Percentiles rank a stretch among this genome's conserved stretches.
phyloP scores from a whole-genome alignment of 2,888 invertebrate genomes.

The Amblyteles armatorius region DNA sequence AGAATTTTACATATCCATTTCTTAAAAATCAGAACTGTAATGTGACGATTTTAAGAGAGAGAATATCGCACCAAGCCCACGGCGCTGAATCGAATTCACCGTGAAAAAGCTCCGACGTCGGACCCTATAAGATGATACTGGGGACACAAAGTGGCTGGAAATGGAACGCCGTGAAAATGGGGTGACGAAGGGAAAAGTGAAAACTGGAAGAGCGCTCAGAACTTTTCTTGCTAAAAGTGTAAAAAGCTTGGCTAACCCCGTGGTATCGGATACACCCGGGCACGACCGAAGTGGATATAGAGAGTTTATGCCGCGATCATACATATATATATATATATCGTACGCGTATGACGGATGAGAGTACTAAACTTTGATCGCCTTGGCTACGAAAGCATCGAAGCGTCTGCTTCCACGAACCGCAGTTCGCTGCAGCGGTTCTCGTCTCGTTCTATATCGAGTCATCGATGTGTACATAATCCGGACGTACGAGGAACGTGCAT shows the following conservation, averaged over 20 bases:
- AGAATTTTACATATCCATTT: neutral
- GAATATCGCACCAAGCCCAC: neutral
- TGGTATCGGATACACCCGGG: slow-evolving; percentile 32
- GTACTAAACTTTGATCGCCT: slow-evolving; percentile 62
- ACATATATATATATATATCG: slow-evolving; percentile 20
- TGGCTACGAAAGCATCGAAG: slow-evolving; percentile 47
- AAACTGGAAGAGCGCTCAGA: slow-evolving; percentile 16
- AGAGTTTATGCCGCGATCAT: slow-evolving; percentile 39
- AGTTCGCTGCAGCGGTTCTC: slow-evolving; percentile 2
- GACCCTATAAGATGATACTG: neutral
- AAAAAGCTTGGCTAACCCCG: slow-evolving; percentile 24
- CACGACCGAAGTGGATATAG: slow-evolving; percentile 44
- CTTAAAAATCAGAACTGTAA: neutral
- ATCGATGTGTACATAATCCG: slow-evolving; percentile 54
- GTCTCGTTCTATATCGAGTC: slow-evolving; percentile 37
- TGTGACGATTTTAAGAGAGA: neutral
- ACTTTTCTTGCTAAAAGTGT: slow-evolving; percentile 51
- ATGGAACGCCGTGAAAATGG: neutral
- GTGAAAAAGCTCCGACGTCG: neutral
- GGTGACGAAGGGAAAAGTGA: slow-evolving; percentile 8
- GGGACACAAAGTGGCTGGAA: neutral
- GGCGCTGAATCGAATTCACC: neutral
- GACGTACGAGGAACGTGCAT: slow-evolving; percentile 4
- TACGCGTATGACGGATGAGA: slow-evolving; percentile 40
- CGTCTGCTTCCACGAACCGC: slow-evolving; percentile 7